phyloP scores from a whole-genome alignment of 2,113 vertebrate genomes.

The Sturnus vulgaris region DNA sequence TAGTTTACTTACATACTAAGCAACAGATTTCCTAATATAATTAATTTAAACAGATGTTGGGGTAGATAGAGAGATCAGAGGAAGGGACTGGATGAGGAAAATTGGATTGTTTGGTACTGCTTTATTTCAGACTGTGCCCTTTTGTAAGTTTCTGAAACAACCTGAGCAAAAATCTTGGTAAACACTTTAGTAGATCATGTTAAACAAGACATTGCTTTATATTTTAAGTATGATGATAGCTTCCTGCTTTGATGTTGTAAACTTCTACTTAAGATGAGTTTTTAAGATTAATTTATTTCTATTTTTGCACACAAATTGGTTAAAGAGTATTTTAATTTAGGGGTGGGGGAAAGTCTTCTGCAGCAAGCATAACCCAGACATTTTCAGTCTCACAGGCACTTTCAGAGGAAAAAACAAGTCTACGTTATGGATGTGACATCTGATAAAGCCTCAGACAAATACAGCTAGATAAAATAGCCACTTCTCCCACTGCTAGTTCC shows the following conservation, averaged over 20 bases:
- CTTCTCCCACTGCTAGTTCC: neutral
- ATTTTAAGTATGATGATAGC: neutral
- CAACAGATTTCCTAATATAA: neutral
- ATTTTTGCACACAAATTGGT: neutral
- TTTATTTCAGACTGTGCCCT: neutral
- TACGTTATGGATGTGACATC: neutral
- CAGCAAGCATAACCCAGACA: neutral
- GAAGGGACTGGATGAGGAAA: neutral
- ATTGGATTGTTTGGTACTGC: neutral
- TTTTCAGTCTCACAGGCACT: neutral
- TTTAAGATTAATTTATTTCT: neutral
- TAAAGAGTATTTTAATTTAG: neutral
- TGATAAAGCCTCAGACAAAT: neutral
- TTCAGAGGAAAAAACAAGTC: neutral
- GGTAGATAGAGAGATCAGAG: neutral
- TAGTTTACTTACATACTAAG: neutral
- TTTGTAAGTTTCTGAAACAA: neutral
- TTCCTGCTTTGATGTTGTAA: conserved; percentile 10
- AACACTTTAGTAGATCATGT: neutral
- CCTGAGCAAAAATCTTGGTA: neutral
- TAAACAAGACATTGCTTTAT: conserved; percentile 18
- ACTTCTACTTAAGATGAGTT: neutral
- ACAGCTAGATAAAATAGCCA: neutral
- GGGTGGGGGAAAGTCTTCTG: neutral
- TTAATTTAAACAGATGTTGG: neutral